Conservation (phyloP, 1,140 invertebrate genomes). For the Venustaconcha ellipsiformis region DNA sequence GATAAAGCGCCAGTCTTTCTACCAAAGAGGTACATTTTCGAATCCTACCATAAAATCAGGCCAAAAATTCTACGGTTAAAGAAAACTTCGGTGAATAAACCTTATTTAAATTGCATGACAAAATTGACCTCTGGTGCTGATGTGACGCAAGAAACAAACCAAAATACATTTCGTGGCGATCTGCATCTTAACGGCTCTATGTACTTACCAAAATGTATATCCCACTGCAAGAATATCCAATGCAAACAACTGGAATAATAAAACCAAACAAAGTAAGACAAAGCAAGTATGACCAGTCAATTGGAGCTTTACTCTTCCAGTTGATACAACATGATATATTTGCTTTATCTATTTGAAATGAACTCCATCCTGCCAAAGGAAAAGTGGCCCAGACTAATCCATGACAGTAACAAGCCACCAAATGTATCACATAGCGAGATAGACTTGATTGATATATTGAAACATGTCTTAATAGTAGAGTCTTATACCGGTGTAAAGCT, state of each 20-base stretch:
- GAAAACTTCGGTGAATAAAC: too few relatives aligned
- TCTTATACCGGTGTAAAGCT: conserved; percentile 16
- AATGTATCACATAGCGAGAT: neutral
- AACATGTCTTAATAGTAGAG: conserved; percentile 11
- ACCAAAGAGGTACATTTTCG: too few relatives aligned
- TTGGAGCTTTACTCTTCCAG: conserved; percentile 5
- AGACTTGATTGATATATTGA: neutral
- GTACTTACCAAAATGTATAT: too few relatives aligned
- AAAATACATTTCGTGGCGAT: too few relatives aligned
- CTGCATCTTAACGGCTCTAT: too few relatives aligned
- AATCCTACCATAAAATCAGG: too few relatives aligned
- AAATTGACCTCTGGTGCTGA: too few relatives aligned
- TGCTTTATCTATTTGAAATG: conserved; percentile 13
- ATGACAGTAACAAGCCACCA: conserved; percentile 4
- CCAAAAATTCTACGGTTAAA: too few relatives aligned
- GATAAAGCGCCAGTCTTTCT: too few relatives aligned
- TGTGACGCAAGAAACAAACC: too few relatives aligned
- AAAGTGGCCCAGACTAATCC: conserved; percentile 17
- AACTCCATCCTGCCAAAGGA: conserved; percentile 26
- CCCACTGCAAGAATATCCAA: neutral
- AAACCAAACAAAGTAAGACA: conserved; percentile 10
- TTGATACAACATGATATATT: conserved; percentile 14
- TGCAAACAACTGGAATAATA: conserved; percentile 9
- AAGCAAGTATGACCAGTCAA: conserved; percentile 12
- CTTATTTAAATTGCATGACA: too few relatives aligned